A percentile compares a stretch with the other conserved stretches of the same genome.
phyloP scores from a whole-genome alignment of 2,888 invertebrate genomes.

The Thymelicus acteon region DNA sequence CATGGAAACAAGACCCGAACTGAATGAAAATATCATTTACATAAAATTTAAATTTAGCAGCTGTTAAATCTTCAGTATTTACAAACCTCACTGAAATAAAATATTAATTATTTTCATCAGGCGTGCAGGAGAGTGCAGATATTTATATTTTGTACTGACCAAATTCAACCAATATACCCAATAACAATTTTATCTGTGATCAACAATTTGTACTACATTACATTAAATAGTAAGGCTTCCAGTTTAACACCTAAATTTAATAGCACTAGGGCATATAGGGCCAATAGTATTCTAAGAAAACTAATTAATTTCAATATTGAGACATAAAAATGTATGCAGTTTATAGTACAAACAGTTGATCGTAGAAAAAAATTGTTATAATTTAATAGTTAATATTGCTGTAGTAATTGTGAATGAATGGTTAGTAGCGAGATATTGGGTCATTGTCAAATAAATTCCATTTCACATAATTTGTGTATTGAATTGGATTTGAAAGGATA shows the following conservation, averaged over 20 bases:
- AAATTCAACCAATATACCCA: too few species aligned
- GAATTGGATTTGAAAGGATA: slow-evolving; percentile 30
- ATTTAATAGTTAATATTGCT: not conserved
- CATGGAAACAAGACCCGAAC: slow-evolving; percentile 62
- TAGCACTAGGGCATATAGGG: too few species aligned
- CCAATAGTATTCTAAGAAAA: too few species aligned
- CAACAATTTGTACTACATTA: too few species aligned
- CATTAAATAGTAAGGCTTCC: too few species aligned
- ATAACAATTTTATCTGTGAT: too few species aligned
- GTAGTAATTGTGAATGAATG: not conserved
- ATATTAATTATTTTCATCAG: not conserved
- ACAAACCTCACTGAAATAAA: slow-evolving; percentile 13
- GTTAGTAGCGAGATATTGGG: not conserved
- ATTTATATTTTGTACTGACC: too few species aligned
- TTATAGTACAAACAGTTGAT: not conserved
- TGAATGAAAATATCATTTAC: slow-evolving; percentile 53
- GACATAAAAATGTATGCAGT: too few species aligned
- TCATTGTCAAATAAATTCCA: not conserved
- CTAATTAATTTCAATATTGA: too few species aligned
- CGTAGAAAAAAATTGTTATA: not conserved
- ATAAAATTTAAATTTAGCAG: not conserved
- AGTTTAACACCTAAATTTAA: too few species aligned
- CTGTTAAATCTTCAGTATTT: slow-evolving; percentile 31
- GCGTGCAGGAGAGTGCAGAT: not conserved
- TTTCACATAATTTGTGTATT: slow-evolving; percentile 24